Percentiles rank a stretch among this genome's conserved stretches.
These are phyloP conservation scores for Pogonocherus hispidulus DNA, from an alignment of 2,888 invertebrate genomes.

Conservation along the genomic window DNA sequence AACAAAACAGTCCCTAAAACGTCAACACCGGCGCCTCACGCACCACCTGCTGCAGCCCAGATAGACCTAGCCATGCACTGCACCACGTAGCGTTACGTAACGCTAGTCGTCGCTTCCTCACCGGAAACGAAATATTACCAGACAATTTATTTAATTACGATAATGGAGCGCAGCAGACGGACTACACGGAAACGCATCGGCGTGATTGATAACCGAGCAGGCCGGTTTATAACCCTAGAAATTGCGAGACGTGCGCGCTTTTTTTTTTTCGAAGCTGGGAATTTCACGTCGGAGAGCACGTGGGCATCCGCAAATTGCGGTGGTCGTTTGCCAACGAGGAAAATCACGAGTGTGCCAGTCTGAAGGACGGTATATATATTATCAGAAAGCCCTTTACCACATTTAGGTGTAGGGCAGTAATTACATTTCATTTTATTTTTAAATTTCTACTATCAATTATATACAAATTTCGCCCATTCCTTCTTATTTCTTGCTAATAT, in stretches of 20 bases:
- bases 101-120: slow-evolving; percentile 28
- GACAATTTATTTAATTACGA: slow-evolving; percentile 30
- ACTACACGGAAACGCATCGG: slow-evolving; percentile 16
- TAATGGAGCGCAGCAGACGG: slow-evolving; percentile 15
- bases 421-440: no score
- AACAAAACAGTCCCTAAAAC: no score
- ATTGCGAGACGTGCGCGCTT: slow-evolving; percentile 21
- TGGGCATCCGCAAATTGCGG: slow-evolving; percentile 22
- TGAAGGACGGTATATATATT: no score
- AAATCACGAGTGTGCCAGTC: no score
- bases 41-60: background rate
- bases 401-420: no score
- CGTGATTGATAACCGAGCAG: slow-evolving; percentile 19
- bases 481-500: no score
- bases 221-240: slow-evolving; percentile 15
- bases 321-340: no score
- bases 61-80: no score
- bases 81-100: slow-evolving; percentile 24
- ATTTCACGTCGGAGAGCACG: slow-evolving; percentile 10
- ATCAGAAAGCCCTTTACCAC: no score
- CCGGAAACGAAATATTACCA: slow-evolving; percentile 32
- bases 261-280: background rate
- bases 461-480: no score
- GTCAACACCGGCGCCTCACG: background rate
- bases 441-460: no score